These are phyloP conservation scores for Apamea anceps DNA, from an alignment of 2,888 invertebrate genomes.

Conservation along the genomic window DNA sequence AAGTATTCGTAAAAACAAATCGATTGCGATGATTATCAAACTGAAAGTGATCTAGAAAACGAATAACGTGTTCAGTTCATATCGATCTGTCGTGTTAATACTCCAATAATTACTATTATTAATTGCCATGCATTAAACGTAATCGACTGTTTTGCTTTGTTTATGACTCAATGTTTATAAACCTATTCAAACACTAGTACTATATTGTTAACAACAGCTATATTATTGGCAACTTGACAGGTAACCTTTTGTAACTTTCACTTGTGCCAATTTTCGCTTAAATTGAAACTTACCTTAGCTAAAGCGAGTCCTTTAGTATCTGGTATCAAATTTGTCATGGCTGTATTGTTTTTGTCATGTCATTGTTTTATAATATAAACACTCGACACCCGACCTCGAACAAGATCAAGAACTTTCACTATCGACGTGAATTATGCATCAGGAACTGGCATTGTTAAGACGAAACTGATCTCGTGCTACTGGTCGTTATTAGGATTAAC, in stretches of 20 bases:
- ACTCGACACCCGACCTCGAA: conserved; percentile 60
- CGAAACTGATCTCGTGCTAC: conserved; percentile 49
- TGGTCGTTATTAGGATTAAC: conserved; percentile 36
- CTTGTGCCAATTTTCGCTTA: conserved; percentile 48
- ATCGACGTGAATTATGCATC: conserved; percentile 70
- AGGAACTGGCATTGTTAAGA: conserved; percentile 67
- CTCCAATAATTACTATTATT: conserved; percentile 56
- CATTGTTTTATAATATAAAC: conserved; percentile 59
- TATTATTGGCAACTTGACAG: conserved; percentile 58
- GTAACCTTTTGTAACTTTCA: conserved; percentile 60
- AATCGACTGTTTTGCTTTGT: conserved; percentile 65
- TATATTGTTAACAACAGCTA: conserved; percentile 49
- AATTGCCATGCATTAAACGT: conserved; percentile 65
- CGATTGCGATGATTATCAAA: conserved; percentile 30
- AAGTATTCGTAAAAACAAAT: conserved; percentile 51
- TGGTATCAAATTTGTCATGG: conserved; percentile 40
- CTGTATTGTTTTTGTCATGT: conserved; percentile 55
- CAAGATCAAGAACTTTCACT: conserved; percentile 80
- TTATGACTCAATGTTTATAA: conserved; percentile 40
- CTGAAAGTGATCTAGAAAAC: conserved; percentile 53
- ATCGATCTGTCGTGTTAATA: conserved; percentile 59
- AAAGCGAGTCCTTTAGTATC: conserved; percentile 33
- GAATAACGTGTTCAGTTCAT: conserved; percentile 60
- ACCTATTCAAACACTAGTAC: conserved; percentile 32
- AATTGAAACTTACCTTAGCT: conserved; percentile 31